Evolutionary conservation across 2,797 vertebrate genomes (phyloP), one percentile per base, ranked within the genome.

Genomic region (Sebastes melanostomus): DNA sequence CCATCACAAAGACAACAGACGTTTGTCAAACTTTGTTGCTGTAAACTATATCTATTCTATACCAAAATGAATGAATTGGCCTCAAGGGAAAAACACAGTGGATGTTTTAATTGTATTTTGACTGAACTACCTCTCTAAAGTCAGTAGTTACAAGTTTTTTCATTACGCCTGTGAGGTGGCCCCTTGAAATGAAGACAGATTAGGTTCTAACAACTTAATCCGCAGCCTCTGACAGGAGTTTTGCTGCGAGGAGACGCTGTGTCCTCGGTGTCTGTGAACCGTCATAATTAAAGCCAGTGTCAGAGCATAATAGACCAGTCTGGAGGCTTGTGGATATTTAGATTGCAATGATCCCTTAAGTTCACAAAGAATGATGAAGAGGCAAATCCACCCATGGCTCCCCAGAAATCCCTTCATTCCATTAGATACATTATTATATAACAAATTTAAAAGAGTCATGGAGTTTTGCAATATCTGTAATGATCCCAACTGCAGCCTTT

Each of bases 131-230:
- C n/a, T 61, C 29, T 62, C 67, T 75, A 32, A 68, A 83, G 29
- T 66, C 61, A 66, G 70, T 16, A 38, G n/a, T 52, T 55, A 18
- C 3, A 8, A 2, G 3, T 52, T 54, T 32, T 66, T 70, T 78
- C 46, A 81, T 68, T 60, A 62, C 50, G 63, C 32, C 72, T 36
- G 25, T 30, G 59, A 69, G 70, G 66, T 61, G 42, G 79, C 55
- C 70, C 54, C 54, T 69, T 25, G 58, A 27, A 82, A 56, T 77
- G 66, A 81, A 83, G 84, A 84, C 72, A 76, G 86, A 92, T 92
- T 88, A 90, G 60, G 56, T 72, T 88, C 79, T 84, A 86, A 87
- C 75, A 81, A 68, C 56, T 83, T 92, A 91, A 93, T 92, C 92
- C 72, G 12, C 20, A 78, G 86, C 69, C 80, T 86, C 56, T 82